Conservation (phyloP, 2,888 invertebrate species). For the Pristionchus mayeri region DNA sequence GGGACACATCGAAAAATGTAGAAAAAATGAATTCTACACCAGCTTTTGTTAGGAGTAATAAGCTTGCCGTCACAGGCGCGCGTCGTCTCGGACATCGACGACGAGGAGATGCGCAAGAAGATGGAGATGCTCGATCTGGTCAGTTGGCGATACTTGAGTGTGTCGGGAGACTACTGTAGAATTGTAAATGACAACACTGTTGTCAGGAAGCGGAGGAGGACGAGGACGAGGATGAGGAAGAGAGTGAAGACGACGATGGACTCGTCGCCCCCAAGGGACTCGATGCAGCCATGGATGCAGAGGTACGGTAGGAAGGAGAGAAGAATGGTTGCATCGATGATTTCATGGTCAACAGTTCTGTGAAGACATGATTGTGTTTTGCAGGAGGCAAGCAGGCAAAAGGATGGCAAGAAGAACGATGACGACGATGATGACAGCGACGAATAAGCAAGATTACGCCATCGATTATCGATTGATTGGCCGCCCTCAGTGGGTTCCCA, state of each 20-base stretch:
- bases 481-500: not conserved
- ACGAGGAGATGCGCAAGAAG: constrained; percentile 83
- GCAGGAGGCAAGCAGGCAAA: constrained; percentile 59
- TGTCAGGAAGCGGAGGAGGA: constrained; percentile 59
- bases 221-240: constrained; percentile 70
- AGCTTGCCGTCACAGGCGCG: constrained; percentile 85
- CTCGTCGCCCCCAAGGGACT: constrained; percentile 74
- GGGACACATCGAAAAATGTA: no score
- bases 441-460: not conserved
- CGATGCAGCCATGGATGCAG: constrained; percentile 72
- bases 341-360: no score
- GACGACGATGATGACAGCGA: constrained; percentile 46
- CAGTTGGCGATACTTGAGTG: constrained; percentile 3
- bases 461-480: not conserved
- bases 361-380: not conserved
- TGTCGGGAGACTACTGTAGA: not conserved
- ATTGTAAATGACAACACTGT: not conserved
- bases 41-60: no score
- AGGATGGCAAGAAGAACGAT: constrained; percentile 49
- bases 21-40: no score
- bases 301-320: constrained; percentile 55
- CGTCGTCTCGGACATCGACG: constrained; percentile 97
- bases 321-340: not conserved
- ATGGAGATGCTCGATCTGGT: constrained; percentile 64
- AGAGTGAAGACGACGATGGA: constrained; percentile 69